Base-by-base conservation (phyloP, 2,888 invertebrate species). In the Acanthacorydalis orientalis region DNA sequence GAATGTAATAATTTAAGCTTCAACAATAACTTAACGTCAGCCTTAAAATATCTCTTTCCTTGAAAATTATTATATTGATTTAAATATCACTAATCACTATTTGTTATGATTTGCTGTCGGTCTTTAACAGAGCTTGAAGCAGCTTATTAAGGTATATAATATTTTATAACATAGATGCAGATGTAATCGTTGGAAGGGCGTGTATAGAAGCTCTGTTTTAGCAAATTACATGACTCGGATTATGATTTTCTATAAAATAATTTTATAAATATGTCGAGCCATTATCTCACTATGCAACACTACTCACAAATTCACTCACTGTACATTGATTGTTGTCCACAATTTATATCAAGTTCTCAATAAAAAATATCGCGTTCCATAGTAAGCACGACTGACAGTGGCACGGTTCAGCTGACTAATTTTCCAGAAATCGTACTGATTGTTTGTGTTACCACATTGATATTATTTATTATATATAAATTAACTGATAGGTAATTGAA, bases 31-130 rank as follows among this genome's bases (percentile, higher is more conserved):
- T 12, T 48, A 52, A 50, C 43, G 48, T 48, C 52, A 52, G 49
- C 51, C 52, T 40, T 52, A 49, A 48, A 51, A 52, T 53, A 51
- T 50, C 51, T 53, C 51, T 54, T 53, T 51, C 50, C 51, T 50
- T 51, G 16, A 31, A 51, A 51, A 44, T 44, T 49, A 51, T 42
- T 51, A 50, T 49, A 50, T 48, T 48, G 43, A 48, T 56, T 51
- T 50, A 50, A 50, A 52, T 51, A 46, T 50, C 51, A 48, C 51
- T 51, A 59, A 59, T 12, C 31, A 44, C 16, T 35, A 44, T 23
- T 44, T 35, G 16, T 15, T 39, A 46, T 46, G 33, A 34, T 46
- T 46, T 46, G 46, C 16, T 32, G 46, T 46, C 40, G 46, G 46
- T 46, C 32, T 15, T 46, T 31, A 46, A 38, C 46, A 46, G 46